Evolutionary conservation across 2,888 invertebrate genomes (phyloP), one percentile per base, ranked within the genome.

Genomic region (Thalpophila matura): DNA sequence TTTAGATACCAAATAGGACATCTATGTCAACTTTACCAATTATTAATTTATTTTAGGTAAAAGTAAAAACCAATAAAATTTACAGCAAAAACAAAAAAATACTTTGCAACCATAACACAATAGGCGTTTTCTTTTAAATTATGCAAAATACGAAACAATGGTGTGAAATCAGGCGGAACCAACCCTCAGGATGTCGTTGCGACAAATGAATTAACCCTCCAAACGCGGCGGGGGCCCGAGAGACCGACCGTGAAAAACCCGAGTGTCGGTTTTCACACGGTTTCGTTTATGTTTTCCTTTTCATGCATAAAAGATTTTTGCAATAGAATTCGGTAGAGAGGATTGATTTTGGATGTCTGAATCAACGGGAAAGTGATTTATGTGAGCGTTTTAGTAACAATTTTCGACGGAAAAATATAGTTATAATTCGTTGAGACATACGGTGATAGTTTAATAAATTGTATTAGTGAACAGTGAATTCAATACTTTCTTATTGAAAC

Each of bases 201-300:
- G 60, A 75, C 70, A 80, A 80, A 80, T 72, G 76, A 77, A 66
- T 66, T 68, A 74, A 81, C 80, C 81, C 79, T 76, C 77, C 50
- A 57, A 69, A 57, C 74, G 51, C 79, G 14, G 40, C 77, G 68
- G 81, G 80, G 80, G 76, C 42, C 53, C 47, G 4, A 4, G 51
- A 22, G 47, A 63, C 65, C 54, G 63, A 50, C 65, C 67, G 61
- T 67, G 68, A 72, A 66, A 77, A 70, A 53, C 65, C 67, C 74
- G 46, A 58, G 71, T 81, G 81, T 73, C 60, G 45, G 47, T 71
- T 80, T 81, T 79, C 79, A 76, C 81, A 81, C 81, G 80, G 63
- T 58, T 70, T 49, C 60, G 49, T 54, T 69, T 58, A 27, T 68
- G 66, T 65, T 74, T 53, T 70, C 46, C 61, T 69, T 73, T 55